Conservation (phyloP, 2,797 vertebrate species). For the Apogon talboti region DNA sequence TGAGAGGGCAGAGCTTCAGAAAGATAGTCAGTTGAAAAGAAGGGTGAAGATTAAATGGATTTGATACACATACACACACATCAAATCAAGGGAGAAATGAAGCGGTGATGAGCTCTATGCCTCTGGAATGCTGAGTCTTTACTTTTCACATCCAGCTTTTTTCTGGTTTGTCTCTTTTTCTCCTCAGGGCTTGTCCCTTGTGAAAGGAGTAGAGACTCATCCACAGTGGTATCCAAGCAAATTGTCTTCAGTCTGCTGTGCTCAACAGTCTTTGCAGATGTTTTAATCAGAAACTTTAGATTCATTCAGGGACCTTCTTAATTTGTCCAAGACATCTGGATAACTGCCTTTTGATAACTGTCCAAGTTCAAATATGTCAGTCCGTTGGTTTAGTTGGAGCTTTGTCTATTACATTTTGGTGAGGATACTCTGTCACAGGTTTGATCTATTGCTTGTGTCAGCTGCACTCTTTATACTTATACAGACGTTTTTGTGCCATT, state of each 20-base stretch:
- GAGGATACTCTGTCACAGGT: neutral
- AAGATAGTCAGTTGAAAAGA: neutral
- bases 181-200: constrained; percentile 46
- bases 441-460: neutral
- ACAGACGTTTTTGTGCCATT: too few species aligned
- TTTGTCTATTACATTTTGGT: too few species aligned
- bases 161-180: constrained; percentile 53
- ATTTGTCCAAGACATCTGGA: neutral
- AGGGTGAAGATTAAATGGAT: constrained; percentile 31
- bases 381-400: too few species aligned
- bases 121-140: constrained; percentile 78
- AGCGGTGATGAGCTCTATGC: constrained; percentile 65
- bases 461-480: neutral
- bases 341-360: too few species aligned
- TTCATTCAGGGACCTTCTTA: constrained; percentile 2
- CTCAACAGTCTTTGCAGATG: constrained; percentile 32
- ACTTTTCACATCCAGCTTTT: constrained; percentile 66
- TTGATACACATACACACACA: constrained; percentile 39
- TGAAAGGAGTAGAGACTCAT: constrained; percentile 41
- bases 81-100: constrained; percentile 59
- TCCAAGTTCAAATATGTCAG: too few species aligned
- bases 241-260: constrained; percentile 50
- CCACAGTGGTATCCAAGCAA: constrained; percentile 49
- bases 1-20: constrained; percentile 29
- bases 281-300: constrained; percentile 29